phyloP scores from a whole-genome alignment of 2,797 vertebrate species.

The Oreochromis grahami region DNA sequence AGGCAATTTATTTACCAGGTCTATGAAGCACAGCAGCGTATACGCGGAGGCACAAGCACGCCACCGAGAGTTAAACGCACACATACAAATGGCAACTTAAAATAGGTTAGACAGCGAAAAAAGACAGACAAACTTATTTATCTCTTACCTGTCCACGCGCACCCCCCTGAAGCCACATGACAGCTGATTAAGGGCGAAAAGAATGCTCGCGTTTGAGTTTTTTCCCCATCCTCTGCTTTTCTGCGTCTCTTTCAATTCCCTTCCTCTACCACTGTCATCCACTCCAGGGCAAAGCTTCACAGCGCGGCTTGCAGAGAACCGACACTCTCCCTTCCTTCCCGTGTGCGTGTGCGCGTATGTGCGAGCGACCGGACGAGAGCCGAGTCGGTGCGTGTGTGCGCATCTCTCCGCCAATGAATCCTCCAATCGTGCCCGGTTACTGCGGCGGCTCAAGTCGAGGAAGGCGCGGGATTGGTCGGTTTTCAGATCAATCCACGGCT shows the following conservation, averaged over 20 bases:
- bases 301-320: constrained; percentile 60
- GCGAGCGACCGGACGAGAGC: constrained; percentile 42
- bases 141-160: constrained; percentile 52
- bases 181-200: constrained; percentile 47
- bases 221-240: constrained; percentile 13
- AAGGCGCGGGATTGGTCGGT: constrained; percentile 78
- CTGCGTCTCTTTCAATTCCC: constrained; percentile 1
- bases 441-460: constrained; percentile 71
- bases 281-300: constrained; percentile 56
- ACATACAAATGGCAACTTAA: constrained; percentile 16
- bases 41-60: neutral
- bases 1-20: neutral
- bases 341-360: constrained; percentile 18
- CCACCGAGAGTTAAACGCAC: constrained; percentile 11
- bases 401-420: constrained; percentile 41
- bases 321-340: constrained; percentile 37
- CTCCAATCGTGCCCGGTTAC: constrained; percentile 75
- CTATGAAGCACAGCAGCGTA: neutral
- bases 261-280: constrained; percentile 19
- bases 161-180: neutral
- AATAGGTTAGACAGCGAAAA: neutral
- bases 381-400: constrained; percentile 24
- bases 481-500: constrained; percentile 47
- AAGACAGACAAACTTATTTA: constrained; percentile 21
- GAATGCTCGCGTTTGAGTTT: constrained; percentile 40